phyloP scores from a whole-genome alignment of 2,888 invertebrate genomes.

The Microdon myrmicae region DNA sequence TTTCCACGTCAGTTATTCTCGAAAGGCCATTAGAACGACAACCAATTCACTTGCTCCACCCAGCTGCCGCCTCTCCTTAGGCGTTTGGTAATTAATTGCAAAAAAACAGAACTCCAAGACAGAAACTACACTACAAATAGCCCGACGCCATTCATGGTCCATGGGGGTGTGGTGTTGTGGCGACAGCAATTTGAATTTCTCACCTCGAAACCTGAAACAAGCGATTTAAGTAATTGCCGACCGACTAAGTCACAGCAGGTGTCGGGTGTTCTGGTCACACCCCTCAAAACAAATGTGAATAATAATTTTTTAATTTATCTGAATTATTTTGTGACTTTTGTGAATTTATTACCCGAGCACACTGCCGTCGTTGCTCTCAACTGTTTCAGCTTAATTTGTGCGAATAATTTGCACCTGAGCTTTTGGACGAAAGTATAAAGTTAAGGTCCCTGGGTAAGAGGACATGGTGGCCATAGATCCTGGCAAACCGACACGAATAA shows the following conservation, averaged over 20 bases:
- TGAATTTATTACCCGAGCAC: slow-evolving; percentile 49
- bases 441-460: slow-evolving; percentile 41
- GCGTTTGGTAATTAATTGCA: too few species aligned
- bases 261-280: not conserved
- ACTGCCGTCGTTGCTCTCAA: slow-evolving; percentile 24
- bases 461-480: not conserved
- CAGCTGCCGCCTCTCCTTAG: too few species aligned
- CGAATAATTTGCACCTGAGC: slow-evolving; percentile 51
- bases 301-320: slow-evolving; percentile 52
- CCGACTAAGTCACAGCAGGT: slow-evolving; percentile 24
- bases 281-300: slow-evolving; percentile 40
- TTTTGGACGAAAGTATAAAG: slow-evolving; percentile 43
- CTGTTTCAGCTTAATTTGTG: slow-evolving; percentile 51
- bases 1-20: too few species aligned
- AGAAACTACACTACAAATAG: too few species aligned
- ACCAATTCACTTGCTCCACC: too few species aligned
- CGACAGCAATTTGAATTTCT: slow-evolving; percentile 10
- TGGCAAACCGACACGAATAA: not conserved
- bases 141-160: too few species aligned
- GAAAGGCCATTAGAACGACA: too few species aligned
- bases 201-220: slow-evolving; percentile 19
- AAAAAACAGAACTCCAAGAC: too few species aligned
- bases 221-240: slow-evolving; percentile 50
- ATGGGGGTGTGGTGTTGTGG: too few species aligned
- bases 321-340: slow-evolving; percentile 49